Conservation (phyloP, 2,113 vertebrate species). For the Podarcis cretensis region DNA sequence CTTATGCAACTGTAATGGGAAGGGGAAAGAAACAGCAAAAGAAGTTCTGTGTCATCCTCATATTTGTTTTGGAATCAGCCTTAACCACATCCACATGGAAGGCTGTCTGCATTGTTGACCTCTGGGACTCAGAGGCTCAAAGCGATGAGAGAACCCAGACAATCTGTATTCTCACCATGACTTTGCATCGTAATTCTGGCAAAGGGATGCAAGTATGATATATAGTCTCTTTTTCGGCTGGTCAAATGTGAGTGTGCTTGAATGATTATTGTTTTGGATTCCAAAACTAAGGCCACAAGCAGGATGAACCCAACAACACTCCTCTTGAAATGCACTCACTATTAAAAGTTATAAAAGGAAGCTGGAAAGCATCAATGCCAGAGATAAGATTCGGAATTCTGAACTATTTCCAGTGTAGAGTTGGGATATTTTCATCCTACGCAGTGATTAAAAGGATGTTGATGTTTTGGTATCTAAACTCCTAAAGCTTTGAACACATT, state of each 20-base stretch:
- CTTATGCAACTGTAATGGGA: not conserved
- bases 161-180: not conserved
- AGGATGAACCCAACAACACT: not conserved
- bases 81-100: not conserved
- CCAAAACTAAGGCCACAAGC: slow-evolving; percentile 7
- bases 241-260: slow-evolving; percentile 32
- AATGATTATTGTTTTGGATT: slow-evolving; percentile 61
- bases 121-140: slow-evolving; percentile 29
- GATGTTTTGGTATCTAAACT: not conserved
- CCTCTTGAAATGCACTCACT: slow-evolving; percentile 26
- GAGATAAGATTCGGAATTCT: slow-evolving; percentile 34
- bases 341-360: slow-evolving; percentile 36
- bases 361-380: slow-evolving; percentile 46
- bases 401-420: not conserved
- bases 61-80: not conserved
- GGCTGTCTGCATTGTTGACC: not conserved
- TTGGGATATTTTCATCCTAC: not conserved
- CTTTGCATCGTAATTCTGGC: slow-evolving; percentile 40
- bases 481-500: too few relatives aligned
- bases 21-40: too few relatives aligned
- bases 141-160: not conserved
- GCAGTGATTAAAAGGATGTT: not conserved
- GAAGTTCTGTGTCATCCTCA: not conserved
- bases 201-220: slow-evolving; percentile 37
- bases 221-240: slow-evolving; percentile 45